These are phyloP conservation scores for Eremobia ochroleuca DNA, from an alignment of 2,888 invertebrate genomes.

Conservation along the genomic window DNA sequence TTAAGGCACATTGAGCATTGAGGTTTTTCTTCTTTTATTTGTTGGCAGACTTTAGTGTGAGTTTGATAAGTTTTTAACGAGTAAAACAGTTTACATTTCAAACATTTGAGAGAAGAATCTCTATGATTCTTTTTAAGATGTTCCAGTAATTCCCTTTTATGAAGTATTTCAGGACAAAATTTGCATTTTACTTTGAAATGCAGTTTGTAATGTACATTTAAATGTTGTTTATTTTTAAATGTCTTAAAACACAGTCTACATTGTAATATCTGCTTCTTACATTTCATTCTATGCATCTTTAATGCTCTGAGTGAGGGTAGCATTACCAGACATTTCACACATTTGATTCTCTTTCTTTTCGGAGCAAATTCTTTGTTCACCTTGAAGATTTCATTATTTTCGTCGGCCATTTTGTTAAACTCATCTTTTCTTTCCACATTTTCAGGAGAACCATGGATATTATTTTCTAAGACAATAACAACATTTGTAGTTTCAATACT, in stretches of 20 bases:
- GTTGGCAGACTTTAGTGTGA: conserved; percentile 25
- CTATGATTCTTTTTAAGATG: conserved; percentile 41
- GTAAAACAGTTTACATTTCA: conserved; percentile 40
- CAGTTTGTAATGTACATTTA: conserved; percentile 30
- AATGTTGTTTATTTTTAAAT: conserved; percentile 33
- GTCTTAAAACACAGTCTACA: conserved; percentile 34
- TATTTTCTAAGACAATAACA: conserved; percentile 54
- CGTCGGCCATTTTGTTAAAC: background rate
- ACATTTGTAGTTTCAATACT: conserved; percentile 42
- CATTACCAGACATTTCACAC: conserved; percentile 26
- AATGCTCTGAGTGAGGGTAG: conserved; percentile 30
- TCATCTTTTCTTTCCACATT: background rate
- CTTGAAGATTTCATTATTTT: conserved; percentile 3
- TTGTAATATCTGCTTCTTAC: conserved; percentile 15
- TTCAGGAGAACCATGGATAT: background rate
- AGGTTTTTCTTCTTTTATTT: conserved; percentile 16
- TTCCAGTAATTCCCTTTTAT: conserved; percentile 28
- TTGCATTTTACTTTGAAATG: conserved; percentile 48
- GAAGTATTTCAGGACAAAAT: conserved; percentile 40
- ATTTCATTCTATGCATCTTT: conserved; percentile 35
- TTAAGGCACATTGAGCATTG: conserved; percentile 76
- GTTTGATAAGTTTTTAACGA: conserved; percentile 14
- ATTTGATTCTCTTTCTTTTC: conserved; percentile 34
- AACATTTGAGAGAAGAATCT: conserved; percentile 37
- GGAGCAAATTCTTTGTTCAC: background rate